Conservation (phyloP, 1,140 invertebrate species). For the Caenorhabditis inopinata region DNA sequence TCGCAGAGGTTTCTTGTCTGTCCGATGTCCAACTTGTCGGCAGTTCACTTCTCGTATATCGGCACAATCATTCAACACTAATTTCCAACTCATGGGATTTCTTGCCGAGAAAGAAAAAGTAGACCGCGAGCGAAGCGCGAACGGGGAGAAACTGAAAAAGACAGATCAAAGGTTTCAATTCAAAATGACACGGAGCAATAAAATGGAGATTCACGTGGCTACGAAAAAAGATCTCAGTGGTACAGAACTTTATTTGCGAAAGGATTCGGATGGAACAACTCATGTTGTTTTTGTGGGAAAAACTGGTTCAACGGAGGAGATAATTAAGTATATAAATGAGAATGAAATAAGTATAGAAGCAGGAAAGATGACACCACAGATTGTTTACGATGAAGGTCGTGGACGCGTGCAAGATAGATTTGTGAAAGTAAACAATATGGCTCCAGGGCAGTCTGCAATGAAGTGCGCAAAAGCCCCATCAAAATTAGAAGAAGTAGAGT, state of each 20-base stretch:
- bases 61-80: neutral
- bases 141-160: neutral
- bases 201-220: neutral
- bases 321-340: neutral
- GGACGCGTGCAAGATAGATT: neutral
- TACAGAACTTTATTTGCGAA: neutral
- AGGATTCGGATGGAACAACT: neutral
- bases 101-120: slow-evolving; percentile 21
- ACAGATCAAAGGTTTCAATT: neutral
- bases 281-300: neutral
- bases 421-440: neutral
- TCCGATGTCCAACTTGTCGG: neutral
- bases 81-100: neutral
- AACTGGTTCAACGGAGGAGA: neutral
- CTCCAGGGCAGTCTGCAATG: neutral
- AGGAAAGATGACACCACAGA: neutral
- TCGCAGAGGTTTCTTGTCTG: neutral
- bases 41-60: neutral
- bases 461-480: neutral
- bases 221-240: neutral
- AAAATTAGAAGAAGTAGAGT: neutral
- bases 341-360: neutral
- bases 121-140: neutral
- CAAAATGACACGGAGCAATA: neutral
- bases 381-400: neutral